phyloP scores from a whole-genome alignment of 2,797 vertebrate genomes.

The Cirrhinus mrigala region DNA sequence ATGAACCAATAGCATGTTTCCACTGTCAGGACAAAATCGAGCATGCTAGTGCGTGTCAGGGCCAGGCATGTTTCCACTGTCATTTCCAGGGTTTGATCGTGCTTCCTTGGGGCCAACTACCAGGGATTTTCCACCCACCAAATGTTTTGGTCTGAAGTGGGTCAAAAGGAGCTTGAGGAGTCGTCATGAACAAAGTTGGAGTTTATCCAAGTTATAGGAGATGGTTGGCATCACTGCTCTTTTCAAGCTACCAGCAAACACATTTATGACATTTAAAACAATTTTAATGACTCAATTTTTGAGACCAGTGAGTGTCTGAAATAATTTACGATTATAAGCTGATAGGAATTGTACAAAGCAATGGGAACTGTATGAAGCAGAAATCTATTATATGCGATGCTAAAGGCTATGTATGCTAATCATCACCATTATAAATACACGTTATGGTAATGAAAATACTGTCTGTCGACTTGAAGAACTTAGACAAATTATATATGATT shows the following conservation, averaged over 20 bases:
- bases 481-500: no score
- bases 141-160: no score
- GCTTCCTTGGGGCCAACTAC: no score
- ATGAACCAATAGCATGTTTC: no score
- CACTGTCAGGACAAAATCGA: no score
- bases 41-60: no score
- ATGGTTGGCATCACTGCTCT: not conserved
- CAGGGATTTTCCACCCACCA: no score
- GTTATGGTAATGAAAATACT: not conserved
- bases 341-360: not conserved
- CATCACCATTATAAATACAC: not conserved
- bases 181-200: not conserved
- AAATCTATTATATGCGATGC: not conserved
- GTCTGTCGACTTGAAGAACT: not conserved
- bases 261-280: not conserved
- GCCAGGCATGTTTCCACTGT: no score
- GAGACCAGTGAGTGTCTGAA: not conserved
- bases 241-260: not conserved
- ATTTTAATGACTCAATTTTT: not conserved
- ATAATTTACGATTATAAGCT: not conserved
- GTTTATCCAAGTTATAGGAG: not conserved
- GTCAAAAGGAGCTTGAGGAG: not conserved
- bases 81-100: no score
- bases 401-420: not conserved
- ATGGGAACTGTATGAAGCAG: not conserved